Percentiles rank a stretch among this genome's conserved stretches.
Conservation (phyloP, 2,797 vertebrate species). For the Lutjanus campechanus region DNA sequence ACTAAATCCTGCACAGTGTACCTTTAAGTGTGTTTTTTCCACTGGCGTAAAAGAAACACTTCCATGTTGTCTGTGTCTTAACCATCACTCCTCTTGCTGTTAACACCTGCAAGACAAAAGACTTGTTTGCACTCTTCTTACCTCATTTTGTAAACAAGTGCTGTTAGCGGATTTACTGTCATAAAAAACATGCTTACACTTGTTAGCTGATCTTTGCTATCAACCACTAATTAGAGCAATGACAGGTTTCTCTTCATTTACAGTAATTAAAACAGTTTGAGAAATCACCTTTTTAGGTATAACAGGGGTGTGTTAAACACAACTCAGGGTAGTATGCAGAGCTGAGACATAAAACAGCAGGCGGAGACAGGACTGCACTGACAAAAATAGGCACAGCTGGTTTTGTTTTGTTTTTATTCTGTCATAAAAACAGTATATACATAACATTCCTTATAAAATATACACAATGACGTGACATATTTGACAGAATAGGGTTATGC, state of each 20-base stretch:
- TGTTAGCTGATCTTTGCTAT: not conserved
- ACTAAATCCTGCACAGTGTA: no score
- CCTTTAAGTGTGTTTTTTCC: no score
- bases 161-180: not conserved
- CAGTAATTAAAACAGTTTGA: no score
- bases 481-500: constrained; percentile 31
- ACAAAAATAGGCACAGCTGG: constrained; percentile 12
- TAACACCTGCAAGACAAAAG: not conserved
- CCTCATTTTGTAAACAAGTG: not conserved
- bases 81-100: not conserved
- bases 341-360: not conserved
- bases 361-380: not conserved
- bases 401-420: not conserved
- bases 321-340: not conserved
- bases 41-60: not conserved
- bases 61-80: not conserved
- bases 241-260: not conserved
- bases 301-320: not conserved
- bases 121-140: not conserved
- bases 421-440: not conserved
- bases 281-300: not conserved
- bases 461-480: not conserved
- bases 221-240: not conserved
- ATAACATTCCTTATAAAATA: not conserved
- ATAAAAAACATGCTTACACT: not conserved